A percentile compares a stretch with the other conserved stretches of the same genome.
Conservation (phyloP, 2,888 invertebrate species). For the Cryptocheilus praepositus region DNA sequence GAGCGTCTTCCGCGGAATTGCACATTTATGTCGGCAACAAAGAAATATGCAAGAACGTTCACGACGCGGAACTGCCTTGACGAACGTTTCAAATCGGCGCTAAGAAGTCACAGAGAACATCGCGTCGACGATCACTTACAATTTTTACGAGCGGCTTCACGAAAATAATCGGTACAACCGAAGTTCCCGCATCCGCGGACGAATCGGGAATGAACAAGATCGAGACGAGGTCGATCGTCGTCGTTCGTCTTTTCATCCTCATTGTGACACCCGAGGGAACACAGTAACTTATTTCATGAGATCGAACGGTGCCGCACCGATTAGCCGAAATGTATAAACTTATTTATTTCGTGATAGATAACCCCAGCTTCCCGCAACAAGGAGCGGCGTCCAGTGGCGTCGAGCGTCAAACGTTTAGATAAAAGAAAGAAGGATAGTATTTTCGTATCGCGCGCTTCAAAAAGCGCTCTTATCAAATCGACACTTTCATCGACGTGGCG, state of each 20-base stretch:
- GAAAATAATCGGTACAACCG: background rate
- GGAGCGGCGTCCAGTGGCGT: conserved; percentile 51
- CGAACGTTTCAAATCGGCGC: too few relatives aligned
- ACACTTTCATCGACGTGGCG: too few relatives aligned
- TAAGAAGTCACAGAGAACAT: too few relatives aligned
- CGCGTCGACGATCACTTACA: too few relatives aligned
- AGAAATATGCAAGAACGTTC: too few relatives aligned
- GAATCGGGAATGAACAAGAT: conserved; percentile 44
- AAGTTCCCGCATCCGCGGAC: conserved; percentile 35
- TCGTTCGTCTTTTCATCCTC: conserved; percentile 51
- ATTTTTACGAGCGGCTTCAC: too few relatives aligned
- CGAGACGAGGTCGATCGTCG: conserved; percentile 1
- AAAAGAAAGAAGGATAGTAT: conserved; percentile 14
- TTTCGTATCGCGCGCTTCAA: background rate
- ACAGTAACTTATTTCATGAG: conserved; percentile 68
- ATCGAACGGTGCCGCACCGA: conserved; percentile 63
- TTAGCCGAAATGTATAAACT: conserved; percentile 70
- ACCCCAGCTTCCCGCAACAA: conserved; percentile 65
- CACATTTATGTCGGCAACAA: conserved; percentile 26
- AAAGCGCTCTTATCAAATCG: background rate
- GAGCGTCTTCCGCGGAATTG: conserved; percentile 28
- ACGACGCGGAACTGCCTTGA: too few relatives aligned
- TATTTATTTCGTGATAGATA: conserved; percentile 71
- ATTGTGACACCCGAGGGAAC: conserved; percentile 59
- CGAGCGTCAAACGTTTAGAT: conserved; percentile 48